These are phyloP conservation scores for Notocelia uddmanniana DNA, from an alignment of 2,888 invertebrate genomes.

Conservation along the genomic window DNA sequence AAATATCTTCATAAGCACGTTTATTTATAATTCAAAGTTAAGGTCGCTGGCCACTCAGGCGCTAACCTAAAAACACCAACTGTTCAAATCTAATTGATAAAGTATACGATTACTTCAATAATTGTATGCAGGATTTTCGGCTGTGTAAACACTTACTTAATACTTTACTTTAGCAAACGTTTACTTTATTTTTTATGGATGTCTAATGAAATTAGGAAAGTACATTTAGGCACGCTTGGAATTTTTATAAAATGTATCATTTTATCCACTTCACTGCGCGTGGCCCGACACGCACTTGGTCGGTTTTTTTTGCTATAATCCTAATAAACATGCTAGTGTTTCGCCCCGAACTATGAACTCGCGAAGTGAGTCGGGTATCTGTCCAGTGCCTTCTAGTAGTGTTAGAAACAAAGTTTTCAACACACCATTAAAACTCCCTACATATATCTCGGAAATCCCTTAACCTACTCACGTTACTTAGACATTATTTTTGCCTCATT, in stretches of 20 bases:
- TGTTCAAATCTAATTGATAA: constrained; percentile 41
- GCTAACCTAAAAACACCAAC: constrained; percentile 39
- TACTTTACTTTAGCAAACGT: constrained; percentile 4
- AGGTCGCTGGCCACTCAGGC: constrained; percentile 38
- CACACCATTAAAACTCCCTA: no score
- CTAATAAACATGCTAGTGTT: no score
- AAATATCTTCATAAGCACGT: constrained; percentile 15
- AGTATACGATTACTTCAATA: constrained; percentile 19
- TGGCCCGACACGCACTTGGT: no score
- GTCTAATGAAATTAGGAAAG: constrained; percentile 15
- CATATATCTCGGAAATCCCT: no score
- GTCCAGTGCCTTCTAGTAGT: no score
- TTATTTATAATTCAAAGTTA: constrained; percentile 41
- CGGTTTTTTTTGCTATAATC: no score
- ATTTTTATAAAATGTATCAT: background rate
- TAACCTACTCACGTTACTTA: no score
- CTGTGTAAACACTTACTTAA: constrained; percentile 34
- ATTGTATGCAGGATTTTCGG: constrained; percentile 34
- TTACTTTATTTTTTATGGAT: constrained; percentile 21
- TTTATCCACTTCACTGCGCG: no score
- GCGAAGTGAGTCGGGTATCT: no score
- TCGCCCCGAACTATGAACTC: no score
- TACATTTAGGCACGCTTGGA: background rate
- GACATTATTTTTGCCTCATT: no score
- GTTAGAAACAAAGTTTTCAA: no score